Base-by-base conservation (phyloP, 2,888 invertebrate species). In the Merodon equestris region DNA sequence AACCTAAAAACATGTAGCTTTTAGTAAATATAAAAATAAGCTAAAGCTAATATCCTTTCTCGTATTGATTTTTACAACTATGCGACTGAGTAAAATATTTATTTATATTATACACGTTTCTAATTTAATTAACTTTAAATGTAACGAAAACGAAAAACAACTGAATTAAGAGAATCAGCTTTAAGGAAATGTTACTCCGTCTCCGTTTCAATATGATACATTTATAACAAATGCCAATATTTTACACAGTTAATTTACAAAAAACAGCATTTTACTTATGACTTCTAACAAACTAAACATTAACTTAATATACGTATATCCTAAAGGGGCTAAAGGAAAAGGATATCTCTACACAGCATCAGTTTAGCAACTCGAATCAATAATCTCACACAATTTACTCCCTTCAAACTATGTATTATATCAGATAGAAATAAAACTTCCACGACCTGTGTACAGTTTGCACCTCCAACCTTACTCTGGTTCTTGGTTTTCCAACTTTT, bases 311-410 rank as follows among this genome's bases (percentile, higher is more conserved):
- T 36, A 36, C 10, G 5, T 10, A 9, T 7, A 36, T 36, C 10
- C 36, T 36, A 36, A 58, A 1, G 15, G 0, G 60, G 13, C 51
- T 42, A 38, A 45, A 45, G 4, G 1, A 19, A 15, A 54, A 36
- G 44, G 15, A 48, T 9, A 64, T 54, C 15, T 64, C 19, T 19
- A 57, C 47, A 56, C 19, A 70, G 70, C 79, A 79, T 79, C 79
- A 79, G 79, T 79, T 74, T 79, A 79, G 79, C 79, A 79, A 74
- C 42, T 56, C 10, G 36, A 63, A 73, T 51, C 27, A 27, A 73
- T 73, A 68, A 27, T 50, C 53, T n/a, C n/a, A 5, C 19, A 40
- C 17, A 27, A 56, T 13, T 36, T 36, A 10, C 10, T 12, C 48
- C 17, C 38, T 1, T 19, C 47, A 1, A 9, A 12, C 27, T 7